Conservation (phyloP, 2,888 invertebrate species). For the Trichacis sp. region DNA sequence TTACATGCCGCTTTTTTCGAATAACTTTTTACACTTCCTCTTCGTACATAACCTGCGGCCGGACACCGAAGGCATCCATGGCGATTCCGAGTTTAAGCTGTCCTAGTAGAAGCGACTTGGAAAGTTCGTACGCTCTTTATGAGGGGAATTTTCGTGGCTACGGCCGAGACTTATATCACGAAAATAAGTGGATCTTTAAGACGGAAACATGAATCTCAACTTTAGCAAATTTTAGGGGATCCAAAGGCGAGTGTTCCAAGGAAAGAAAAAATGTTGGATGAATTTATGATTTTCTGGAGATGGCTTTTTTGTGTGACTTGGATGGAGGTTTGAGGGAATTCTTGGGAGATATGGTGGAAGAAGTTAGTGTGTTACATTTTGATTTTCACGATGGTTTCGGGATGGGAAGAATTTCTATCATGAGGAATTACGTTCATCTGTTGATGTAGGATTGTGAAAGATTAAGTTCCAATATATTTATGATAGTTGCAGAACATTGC, state of each 20-base stretch:
- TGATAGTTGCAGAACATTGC: too few species aligned
- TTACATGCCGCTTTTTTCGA: not conserved
- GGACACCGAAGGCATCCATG: conserved; percentile 8
- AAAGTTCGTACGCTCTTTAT: not conserved
- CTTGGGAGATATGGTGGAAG: too few species aligned
- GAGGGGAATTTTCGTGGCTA: not conserved
- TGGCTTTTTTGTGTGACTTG: too few species aligned
- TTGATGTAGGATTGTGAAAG: too few species aligned
- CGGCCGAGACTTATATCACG: not conserved
- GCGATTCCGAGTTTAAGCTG: not conserved
- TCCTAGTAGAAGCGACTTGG: not conserved
- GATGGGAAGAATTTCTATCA: too few species aligned
- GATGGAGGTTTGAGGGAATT: too few species aligned
- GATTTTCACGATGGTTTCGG: too few species aligned
- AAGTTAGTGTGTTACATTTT: too few species aligned
- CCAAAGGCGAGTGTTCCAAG: not conserved
- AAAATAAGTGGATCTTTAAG: conserved; percentile 8
- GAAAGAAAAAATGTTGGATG: conserved; percentile 1
- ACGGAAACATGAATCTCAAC: not conserved
- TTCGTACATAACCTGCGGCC: conserved; percentile 1
- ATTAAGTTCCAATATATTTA: too few species aligned
- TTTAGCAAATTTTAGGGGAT: not conserved
- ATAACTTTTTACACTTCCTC: conserved; percentile 5
- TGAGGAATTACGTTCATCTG: too few species aligned
- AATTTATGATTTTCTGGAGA: not conserved